Percentiles rank a stretch among this genome's conserved stretches.
phyloP scores from a whole-genome alignment of 2,113 vertebrate species.

The Phocoena phocoena region DNA sequence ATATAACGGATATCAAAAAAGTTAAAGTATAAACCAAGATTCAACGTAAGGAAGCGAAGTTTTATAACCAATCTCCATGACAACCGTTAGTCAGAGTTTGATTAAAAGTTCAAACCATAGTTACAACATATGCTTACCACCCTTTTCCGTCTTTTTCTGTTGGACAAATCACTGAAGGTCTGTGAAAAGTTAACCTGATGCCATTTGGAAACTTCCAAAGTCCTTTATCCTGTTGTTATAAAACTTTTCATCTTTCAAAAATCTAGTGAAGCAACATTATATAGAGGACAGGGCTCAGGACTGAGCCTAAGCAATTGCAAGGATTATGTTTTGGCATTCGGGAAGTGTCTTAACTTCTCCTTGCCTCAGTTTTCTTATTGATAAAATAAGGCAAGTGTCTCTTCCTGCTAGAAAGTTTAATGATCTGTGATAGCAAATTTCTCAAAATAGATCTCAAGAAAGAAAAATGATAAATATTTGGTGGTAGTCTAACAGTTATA shows the following conservation, averaged over 20 bases:
- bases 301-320: neutral
- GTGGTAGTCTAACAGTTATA: neutral
- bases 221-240: neutral
- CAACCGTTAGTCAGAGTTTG: neutral
- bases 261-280: neutral
- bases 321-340: neutral
- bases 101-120: neutral
- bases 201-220: neutral
- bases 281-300: neutral
- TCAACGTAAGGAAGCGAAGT: neutral
- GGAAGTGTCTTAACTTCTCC: neutral
- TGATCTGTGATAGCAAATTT: neutral
- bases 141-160: neutral
- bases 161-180: neutral
- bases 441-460: slow-evolving; percentile 7
- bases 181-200: neutral
- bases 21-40: slow-evolving; percentile 7
- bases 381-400: neutral
- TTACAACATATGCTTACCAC: neutral
- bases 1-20: neutral
- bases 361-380: neutral
- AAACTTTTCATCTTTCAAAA: slow-evolving; percentile 11
- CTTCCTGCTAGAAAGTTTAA: neutral
- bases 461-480: neutral
- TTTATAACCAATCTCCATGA: neutral